Evolutionary conservation across 1,140 invertebrate genomes (phyloP), one percentile per base, ranked within the genome.

Genomic region (Adelges cooleyi): DNA sequence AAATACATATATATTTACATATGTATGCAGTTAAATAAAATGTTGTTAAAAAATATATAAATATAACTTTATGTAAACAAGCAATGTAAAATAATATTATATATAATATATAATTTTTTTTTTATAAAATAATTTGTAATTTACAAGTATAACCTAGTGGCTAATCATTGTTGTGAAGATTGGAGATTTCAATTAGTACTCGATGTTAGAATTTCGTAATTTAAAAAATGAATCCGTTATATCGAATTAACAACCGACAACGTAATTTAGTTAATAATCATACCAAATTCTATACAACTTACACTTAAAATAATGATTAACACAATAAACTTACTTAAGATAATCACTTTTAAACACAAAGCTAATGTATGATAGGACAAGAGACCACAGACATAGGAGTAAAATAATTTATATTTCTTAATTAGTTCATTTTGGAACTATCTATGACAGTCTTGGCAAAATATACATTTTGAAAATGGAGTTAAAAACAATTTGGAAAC

Each of bases 321-420:
- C 17, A 56, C 17, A n/a, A 40, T 4, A 27, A 13, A 56, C 38
- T 42, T 25, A 56, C 23, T 56, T 33, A 33, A 11, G 46, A 59
- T 27, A 46, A 59, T 59, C 42, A 29, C 29, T 33, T 33, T 33
- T 33, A 33, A 11, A 33, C 11, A 33, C 11, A 5, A 33, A 33
- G 11, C 5, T 33, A 6, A 33, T 33, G 11, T 11, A n/a, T 33
- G 29, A 33, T 6, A 33, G 11, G 11, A 5, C 5, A 6, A 62
- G 27, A 62, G n/a, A 44, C 25, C 54, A 59, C n/a, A 40, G 38
- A 56, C 4, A 29, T 62, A 22, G 23, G 44, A 44, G 20, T 29
- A 48, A 62, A 62, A 62, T 62, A 48, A 56, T 46, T 33, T 62
- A 29, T 59, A 44, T n/a, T 59, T 59, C n/a, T 44, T 59, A 42